Percentiles rank a stretch among this genome's conserved stretches.
These are phyloP conservation scores for Chromis chromis DNA, from an alignment of 2,797 vertebrate species.

Conservation along the genomic window DNA sequence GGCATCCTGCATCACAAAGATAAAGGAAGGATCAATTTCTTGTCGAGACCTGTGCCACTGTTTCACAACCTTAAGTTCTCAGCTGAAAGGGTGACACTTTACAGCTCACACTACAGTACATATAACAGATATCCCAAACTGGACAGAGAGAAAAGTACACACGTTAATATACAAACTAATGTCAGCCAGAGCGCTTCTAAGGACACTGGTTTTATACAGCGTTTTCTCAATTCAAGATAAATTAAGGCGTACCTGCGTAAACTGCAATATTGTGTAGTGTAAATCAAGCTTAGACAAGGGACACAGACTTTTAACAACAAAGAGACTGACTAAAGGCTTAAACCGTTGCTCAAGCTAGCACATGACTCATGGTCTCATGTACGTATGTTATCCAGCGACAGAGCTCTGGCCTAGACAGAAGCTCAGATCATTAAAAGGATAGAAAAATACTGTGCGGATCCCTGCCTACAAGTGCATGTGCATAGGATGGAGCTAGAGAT, in stretches of 20 bases:
- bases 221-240: neutral
- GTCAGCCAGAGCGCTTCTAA: neutral
- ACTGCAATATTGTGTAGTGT: neutral
- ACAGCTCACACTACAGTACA: neutral
- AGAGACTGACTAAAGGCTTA: slow-evolving; percentile 9
- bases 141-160: neutral
- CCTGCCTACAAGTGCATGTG: slow-evolving; percentile 19
- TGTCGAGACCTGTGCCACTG: neutral
- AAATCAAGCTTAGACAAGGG: neutral
- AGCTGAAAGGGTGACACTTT: no score
- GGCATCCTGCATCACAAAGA: neutral
- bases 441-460: neutral
- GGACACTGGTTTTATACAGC: neutral
- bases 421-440: slow-evolving; percentile 22
- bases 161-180: neutral
- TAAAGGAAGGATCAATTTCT: neutral
- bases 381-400: slow-evolving; percentile 15
- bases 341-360: neutral
- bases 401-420: neutral
- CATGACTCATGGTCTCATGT: neutral
- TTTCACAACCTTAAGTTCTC: neutral
- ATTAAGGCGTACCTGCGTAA: neutral
- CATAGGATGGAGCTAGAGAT: slow-evolving; percentile 50
- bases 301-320: slow-evolving; percentile 14
- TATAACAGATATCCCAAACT: neutral